Conservation (phyloP, 2,797 vertebrate genomes). For the Syngnathus rostellatus region DNA sequence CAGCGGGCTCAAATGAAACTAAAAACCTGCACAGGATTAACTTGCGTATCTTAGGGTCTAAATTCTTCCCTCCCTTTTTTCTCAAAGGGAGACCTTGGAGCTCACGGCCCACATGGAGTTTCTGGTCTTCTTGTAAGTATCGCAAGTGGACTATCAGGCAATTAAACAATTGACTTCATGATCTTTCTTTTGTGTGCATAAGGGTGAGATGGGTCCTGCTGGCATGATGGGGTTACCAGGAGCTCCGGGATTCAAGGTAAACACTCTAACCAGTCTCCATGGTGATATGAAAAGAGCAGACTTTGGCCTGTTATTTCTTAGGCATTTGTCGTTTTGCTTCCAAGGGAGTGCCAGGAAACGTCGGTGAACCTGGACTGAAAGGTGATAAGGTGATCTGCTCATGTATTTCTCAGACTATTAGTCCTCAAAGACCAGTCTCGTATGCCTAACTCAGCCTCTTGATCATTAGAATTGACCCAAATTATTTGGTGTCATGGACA, state of each 20-base stretch:
- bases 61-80: conserved; percentile 24
- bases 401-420: conserved; percentile 74
- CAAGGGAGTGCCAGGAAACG: conserved; percentile 86
- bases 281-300: background rate
- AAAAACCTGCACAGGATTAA: conserved; percentile 7
- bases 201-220: conserved; percentile 85
- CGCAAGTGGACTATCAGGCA: too few relatives aligned
- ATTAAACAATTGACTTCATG: background rate
- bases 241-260: conserved; percentile 86
- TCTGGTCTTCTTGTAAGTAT: conserved; percentile 89
- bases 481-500: background rate
- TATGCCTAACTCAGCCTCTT: background rate
- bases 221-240: conserved; percentile 82
- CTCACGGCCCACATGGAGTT: conserved; percentile 86
- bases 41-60: too few relatives aligned
- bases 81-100: conserved; percentile 84
- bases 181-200: conserved; percentile 23
- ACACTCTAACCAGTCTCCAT: background rate
- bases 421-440: background rate
- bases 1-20: conserved; percentile 25
- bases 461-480: too few relatives aligned
- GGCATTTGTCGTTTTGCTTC: conserved; percentile 16
- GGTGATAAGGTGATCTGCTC: conserved; percentile 95
- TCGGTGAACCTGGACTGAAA: conserved; percentile 96
- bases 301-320: conserved; percentile 1